phyloP scores from a whole-genome alignment of 1,140 invertebrate species.

The Plutomurus gul region DNA sequence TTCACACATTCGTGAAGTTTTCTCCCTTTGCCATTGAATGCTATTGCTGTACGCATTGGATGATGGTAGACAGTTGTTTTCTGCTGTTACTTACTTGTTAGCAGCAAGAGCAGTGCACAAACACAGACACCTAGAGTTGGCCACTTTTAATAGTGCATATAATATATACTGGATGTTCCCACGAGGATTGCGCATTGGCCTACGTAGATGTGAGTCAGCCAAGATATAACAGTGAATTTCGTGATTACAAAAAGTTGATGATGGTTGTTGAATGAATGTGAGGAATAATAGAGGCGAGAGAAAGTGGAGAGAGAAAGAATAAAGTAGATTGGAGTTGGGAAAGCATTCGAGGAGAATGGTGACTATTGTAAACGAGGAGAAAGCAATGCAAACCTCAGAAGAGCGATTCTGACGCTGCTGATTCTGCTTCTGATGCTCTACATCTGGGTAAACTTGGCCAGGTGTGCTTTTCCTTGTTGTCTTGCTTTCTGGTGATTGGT shows the following conservation, averaged over 20 bases:
- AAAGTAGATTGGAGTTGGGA: background rate
- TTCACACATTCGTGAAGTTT: too few relatives aligned
- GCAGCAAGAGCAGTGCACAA: too few relatives aligned
- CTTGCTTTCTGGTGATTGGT: background rate
- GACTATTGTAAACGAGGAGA: background rate
- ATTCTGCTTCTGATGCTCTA: too few relatives aligned
- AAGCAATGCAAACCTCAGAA: slow-evolving; percentile 17
- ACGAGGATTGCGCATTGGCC: too few relatives aligned
- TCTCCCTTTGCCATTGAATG: too few relatives aligned
- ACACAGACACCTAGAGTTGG: too few relatives aligned
- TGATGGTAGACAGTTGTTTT: too few relatives aligned
- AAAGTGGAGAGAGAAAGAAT: background rate
- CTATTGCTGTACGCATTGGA: too few relatives aligned
- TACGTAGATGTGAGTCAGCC: background rate
- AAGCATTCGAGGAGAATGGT: background rate
- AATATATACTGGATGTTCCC: too few relatives aligned
- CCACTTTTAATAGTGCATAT: too few relatives aligned
- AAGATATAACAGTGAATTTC: background rate
- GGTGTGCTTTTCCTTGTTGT: background rate
- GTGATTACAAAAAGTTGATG: slow-evolving; percentile 19
- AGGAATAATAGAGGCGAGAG: background rate
- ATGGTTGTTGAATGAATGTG: background rate
- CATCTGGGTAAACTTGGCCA: background rate
- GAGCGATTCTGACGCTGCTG: slow-evolving; percentile 11
- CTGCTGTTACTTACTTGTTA: too few relatives aligned